Base-by-base conservation (phyloP, 2,797 vertebrate genomes). In the Lacerta viridis region DNA sequence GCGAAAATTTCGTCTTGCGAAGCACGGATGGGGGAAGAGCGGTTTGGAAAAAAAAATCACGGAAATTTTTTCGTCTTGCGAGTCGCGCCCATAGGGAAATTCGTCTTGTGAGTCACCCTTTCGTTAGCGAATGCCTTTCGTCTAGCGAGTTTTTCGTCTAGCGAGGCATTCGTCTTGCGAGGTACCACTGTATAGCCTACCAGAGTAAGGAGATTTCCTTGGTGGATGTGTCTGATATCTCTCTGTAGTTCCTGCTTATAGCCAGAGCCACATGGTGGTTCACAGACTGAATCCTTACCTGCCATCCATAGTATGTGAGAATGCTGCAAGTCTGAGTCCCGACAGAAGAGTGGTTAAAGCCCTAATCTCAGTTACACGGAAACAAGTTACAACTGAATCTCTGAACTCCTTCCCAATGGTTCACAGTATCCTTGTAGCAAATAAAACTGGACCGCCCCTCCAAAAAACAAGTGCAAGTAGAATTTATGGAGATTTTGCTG, bases 401-500 rank as follows among this genome's bases (percentile, higher is more conserved):
- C 66, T 39, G 6, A 71, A 17, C 2, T n/a, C 41, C 9, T 43
- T 76, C 4, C 55, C 59, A 39, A 8, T 89, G 76, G 2, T 59
- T 88, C 11, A 39, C 13, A 36, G 2, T 39, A n/a, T 33, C 46
- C 50, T 75, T 11, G 9, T 46, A 87, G 17, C 43, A 90, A 41
- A 80, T 50, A 10, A 68, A 18, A 74, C 0, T 7, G 3, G 13
- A 72, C 10, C 79, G 3, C 50, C 13, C 13, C 13, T 1, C 41
- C 85, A 15, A 86, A 88, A 11, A 84, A 91, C 88, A 50, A 75
- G 39, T 27, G 27, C 5, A 2, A 83, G 5, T 83, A n/a, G 27
- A 55, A 75, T 89, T 87, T 83, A 36, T 83, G 1, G 0, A 59
- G 33, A 86, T 66, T 61, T 29, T 89, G 71, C n/a, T 87, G 33